Percentiles rank a stretch among this genome's conserved stretches.
Evolutionary conservation across 2,888 invertebrate species (phyloP).

Genomic region (Tenthredo amoena): DNA sequence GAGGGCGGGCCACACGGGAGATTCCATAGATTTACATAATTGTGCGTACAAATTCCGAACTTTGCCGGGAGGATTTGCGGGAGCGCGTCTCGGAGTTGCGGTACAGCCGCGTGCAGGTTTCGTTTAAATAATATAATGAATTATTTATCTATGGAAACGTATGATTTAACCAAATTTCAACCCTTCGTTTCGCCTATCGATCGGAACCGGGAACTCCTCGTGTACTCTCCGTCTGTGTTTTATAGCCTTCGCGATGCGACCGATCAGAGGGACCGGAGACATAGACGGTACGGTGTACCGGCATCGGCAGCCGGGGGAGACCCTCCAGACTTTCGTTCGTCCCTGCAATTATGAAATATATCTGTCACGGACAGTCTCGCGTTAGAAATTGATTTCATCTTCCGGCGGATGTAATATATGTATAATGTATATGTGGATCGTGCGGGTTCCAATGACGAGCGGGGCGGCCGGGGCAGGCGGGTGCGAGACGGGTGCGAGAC

Average conservation of each 20-base stretch:
- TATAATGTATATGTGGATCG: neutral
- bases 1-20: conserved; percentile 48
- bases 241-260: neutral
- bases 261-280: neutral
- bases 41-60: conserved; percentile 71
- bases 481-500: too few relatives aligned
- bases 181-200: conserved; percentile 35
- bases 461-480: neutral
- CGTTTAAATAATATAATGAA: conserved; percentile 64
- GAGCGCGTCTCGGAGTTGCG: conserved; percentile 39
- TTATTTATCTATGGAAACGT: conserved; percentile 69
- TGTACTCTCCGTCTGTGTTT: neutral
- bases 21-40: conserved; percentile 68
- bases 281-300: neutral
- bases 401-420: neutral
- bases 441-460: neutral
- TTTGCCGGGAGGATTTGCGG: conserved; percentile 66
- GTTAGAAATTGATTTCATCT: neutral
- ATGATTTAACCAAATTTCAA: conserved; percentile 61
- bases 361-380: neutral
- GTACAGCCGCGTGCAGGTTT: conserved; percentile 50
- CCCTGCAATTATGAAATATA: neutral
- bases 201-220: neutral
- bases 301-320: neutral
- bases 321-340: neutral